Percentiles rank a stretch among this genome's conserved stretches.
Evolutionary conservation across 2,113 vertebrate genomes (phyloP).

Genomic region (Mirza zaza): DNA sequence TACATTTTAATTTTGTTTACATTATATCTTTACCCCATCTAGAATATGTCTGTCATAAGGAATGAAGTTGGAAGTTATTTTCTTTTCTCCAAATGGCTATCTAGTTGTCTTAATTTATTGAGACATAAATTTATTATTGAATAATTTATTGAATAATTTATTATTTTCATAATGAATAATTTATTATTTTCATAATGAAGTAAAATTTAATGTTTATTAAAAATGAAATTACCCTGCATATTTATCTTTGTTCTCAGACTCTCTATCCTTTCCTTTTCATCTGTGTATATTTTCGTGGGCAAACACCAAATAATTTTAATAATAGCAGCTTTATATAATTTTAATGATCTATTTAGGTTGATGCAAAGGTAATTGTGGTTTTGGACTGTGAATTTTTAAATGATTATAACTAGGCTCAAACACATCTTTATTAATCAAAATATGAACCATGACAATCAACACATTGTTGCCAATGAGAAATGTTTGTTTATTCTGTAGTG

Average conservation of each 20-base stretch:
- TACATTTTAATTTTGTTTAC: background rate
- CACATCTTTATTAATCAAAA: too few relatives aligned
- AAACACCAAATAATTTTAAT: background rate
- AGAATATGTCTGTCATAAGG: background rate
- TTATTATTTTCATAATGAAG: background rate
- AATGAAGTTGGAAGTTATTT: background rate
- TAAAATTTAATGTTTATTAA: background rate
- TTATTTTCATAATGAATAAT: background rate
- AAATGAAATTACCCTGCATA: background rate
- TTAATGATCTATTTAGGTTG: background rate
- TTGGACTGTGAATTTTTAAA: too few relatives aligned
- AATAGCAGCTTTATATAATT: background rate
- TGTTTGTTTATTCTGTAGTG: too few relatives aligned
- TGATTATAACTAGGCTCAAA: too few relatives aligned
- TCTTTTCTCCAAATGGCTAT: background rate
- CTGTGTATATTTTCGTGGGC: background rate
- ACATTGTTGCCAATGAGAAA: too few relatives aligned
- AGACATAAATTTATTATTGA: background rate
- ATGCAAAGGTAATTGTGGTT: too few relatives aligned
- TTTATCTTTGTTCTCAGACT: slow-evolving; percentile 1
- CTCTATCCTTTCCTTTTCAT: background rate
- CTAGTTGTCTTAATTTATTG: background rate
- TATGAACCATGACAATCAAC: too few relatives aligned
- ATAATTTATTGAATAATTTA: background rate
- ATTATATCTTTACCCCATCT: background rate